A percentile compares a stretch with the other conserved stretches of the same genome.
Conservation (phyloP, 2,888 invertebrate genomes). For the Chrysomela aeneicollis region DNA sequence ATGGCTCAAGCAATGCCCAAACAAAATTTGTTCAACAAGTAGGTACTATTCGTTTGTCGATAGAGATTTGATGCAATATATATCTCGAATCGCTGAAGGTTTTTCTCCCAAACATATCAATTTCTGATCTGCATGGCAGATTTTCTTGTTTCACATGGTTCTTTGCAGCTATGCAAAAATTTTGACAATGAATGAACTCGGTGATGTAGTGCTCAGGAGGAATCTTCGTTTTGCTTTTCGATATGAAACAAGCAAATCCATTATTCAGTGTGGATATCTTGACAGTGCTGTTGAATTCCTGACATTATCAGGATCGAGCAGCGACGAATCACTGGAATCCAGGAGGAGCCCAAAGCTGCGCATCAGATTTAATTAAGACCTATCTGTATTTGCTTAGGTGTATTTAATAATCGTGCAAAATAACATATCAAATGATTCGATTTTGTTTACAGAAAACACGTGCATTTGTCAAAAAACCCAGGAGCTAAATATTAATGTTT, state of each 20-base stretch:
- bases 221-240: background rate
- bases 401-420: constrained; percentile 45
- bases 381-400: constrained; percentile 57
- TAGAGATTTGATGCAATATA: too few species aligned
- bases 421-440: constrained; percentile 32
- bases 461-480: constrained; percentile 47
- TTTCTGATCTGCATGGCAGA: too few species aligned
- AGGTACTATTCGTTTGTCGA: too few species aligned
- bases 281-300: background rate
- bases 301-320: background rate
- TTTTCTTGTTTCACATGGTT: too few species aligned
- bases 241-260: background rate
- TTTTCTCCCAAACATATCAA: too few species aligned
- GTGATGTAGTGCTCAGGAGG: too few species aligned
- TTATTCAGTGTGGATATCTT: constrained; percentile 1
- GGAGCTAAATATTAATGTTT: constrained; percentile 49
- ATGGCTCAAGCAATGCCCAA: too few species aligned
- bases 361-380: constrained; percentile 55
- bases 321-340: background rate
- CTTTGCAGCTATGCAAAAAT: too few species aligned
- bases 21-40: too few species aligned
- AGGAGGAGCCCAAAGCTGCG: background rate
- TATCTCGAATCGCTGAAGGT: too few species aligned
- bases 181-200: too few species aligned
- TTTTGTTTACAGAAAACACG: constrained; percentile 45